Base-by-base conservation (phyloP, 2,113 vertebrate species). In the Neolamprologus longior region DNA sequence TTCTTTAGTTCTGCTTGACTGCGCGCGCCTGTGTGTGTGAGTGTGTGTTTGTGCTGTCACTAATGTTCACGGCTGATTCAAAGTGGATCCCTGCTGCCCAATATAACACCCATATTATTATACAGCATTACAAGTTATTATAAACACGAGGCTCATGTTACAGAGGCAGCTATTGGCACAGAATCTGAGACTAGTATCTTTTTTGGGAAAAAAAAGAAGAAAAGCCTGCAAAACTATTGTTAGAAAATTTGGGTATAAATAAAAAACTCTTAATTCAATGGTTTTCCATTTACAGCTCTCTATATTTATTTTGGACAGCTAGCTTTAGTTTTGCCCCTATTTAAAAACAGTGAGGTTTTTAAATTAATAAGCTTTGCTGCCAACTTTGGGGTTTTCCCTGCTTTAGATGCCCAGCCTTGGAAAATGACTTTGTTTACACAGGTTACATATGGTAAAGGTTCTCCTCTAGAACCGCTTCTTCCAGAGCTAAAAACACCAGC, bases 371-470 rank as follows among this genome's bases (percentile, higher is more conserved):
- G 11, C 31, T 21, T 28, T 31, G 73, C 45, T 13, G 45, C 45
- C 45, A 52, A 31, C 9, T 13, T 50, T 78, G 47, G 53, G 88
- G 61, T 84, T 83, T 90, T 35, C 31, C 9, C 5, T 54, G 33
- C 76, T 90, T 89, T 86, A 92, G 90, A 84, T 63, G 50, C 19
- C 82, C 33, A 42, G 50, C 80, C 61, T 80, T 88, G 90, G 87
- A 40, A 84, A 86, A 84, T 45, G 26, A 76, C 52, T 80, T 88
- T 78, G 42, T 52, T 52, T 78, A 78, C 73, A 52, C 11, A 78
- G 83, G 91, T 92, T 87, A 88, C 35, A 83, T 76, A 86, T 3
- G 10, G 58, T 55, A 47, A 81, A 86, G 52, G 71, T 84, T 88
- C 83, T 76, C 81, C 35, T 31, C 2, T 85, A 66, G 58, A 89